Percentiles rank a stretch among this genome's conserved stretches.
phyloP scores from a whole-genome alignment of 1,140 invertebrate genomes.

The Andrena cerasifolii region DNA sequence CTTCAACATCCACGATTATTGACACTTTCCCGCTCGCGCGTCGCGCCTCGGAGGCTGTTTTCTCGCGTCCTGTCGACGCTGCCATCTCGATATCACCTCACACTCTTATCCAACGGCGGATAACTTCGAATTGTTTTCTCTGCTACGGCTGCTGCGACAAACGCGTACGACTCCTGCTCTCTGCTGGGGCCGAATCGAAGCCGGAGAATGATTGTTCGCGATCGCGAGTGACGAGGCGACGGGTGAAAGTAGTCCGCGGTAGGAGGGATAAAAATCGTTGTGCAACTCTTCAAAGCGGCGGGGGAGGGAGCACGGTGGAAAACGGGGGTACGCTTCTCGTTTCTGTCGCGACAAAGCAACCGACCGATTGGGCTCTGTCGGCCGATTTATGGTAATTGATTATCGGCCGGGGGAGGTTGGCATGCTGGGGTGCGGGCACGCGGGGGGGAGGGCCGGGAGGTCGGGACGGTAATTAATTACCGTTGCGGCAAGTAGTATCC shows the following conservation, averaged over 20 bases:
- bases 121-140: slow-evolving; percentile 35
- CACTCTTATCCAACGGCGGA: background rate
- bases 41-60: slow-evolving; percentile 28
- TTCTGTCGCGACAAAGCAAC: background rate
- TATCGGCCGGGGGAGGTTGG: no score
- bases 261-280: no score
- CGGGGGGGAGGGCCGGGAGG: no score
- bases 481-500: slow-evolving; percentile 34
- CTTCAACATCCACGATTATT: slow-evolving; percentile 68
- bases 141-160: background rate
- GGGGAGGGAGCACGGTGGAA: no score
- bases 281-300: no score
- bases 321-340: no score
- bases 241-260: slow-evolving; percentile 17
- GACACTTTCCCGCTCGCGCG: slow-evolving; percentile 59
- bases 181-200: background rate
- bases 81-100: slow-evolving; percentile 5
- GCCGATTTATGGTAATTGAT: slow-evolving; percentile 47
- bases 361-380: no score
- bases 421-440: no score
- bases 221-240: background rate
- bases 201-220: background rate
- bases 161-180: slow-evolving; percentile 2
- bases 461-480: slow-evolving; percentile 34
- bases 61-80: slow-evolving; percentile 5